phyloP scores from a whole-genome alignment of 2,113 vertebrate genomes.

The Pholis gunnellus region DNA sequence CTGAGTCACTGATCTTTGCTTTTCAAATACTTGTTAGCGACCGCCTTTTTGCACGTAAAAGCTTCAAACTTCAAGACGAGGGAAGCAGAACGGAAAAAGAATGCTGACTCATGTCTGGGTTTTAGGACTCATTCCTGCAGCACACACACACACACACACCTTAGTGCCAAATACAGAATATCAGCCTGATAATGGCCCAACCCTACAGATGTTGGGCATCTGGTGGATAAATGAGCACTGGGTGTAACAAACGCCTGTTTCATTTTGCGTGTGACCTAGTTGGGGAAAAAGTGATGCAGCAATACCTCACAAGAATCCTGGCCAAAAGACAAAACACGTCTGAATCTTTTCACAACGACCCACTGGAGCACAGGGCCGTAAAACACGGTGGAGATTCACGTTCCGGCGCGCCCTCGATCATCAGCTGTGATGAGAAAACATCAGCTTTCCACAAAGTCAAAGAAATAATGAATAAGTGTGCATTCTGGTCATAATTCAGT shows the following conservation, averaged over 20 bases:
- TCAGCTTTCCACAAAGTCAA: neutral
- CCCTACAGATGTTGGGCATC: neutral
- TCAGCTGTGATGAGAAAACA: neutral
- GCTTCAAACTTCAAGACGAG: neutral
- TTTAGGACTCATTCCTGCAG: neutral
- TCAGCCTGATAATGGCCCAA: too few relatives aligned
- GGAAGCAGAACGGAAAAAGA: neutral
- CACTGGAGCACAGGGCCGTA: neutral
- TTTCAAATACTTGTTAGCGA: neutral
- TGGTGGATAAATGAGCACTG: neutral
- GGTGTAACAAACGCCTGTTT: neutral
- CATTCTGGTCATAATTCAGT: neutral
- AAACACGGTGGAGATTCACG: neutral
- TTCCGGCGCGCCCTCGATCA: neutral
- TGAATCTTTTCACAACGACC: neutral
- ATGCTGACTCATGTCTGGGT: neutral
- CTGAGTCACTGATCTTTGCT: conserved; percentile 18
- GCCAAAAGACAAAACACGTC: neutral
- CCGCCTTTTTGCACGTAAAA: neutral
- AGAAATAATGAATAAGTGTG: neutral
- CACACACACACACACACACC: neutral
- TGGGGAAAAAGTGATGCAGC: neutral
- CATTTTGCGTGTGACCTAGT: neutral
- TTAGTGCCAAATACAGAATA: neutral
- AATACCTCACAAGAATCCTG: neutral